Evolutionary conservation across 2,113 vertebrate species (phyloP).

Genomic region (Menidia beryllina): DNA sequence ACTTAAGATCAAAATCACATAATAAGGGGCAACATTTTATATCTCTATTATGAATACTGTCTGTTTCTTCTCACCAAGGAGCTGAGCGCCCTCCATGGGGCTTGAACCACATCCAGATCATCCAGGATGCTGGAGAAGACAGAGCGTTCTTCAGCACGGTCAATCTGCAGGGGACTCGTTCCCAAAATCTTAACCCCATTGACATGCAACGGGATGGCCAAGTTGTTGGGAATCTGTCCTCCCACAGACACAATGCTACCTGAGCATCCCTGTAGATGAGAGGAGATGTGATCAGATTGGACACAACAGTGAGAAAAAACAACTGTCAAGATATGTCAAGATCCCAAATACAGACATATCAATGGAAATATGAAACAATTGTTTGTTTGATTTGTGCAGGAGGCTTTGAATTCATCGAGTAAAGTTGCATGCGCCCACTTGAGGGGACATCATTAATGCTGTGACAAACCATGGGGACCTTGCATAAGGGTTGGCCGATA

Average conservation of each 20-base stretch:
- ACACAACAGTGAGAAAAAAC: neutral
- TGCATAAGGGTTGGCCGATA: neutral
- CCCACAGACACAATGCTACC: constrained; percentile 95
- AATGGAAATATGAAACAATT: constrained; percentile 44
- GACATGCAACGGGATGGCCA: constrained; percentile 88
- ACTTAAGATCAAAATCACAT: neutral
- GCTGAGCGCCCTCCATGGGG: constrained; percentile 92
- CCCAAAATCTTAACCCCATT: constrained; percentile 92
- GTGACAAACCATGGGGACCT: neutral
- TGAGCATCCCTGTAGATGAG: constrained; percentile 82
- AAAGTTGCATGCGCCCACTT: neutral
- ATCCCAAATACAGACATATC: neutral
- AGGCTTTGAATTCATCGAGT: constrained; percentile 30
- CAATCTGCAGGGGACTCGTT: constrained; percentile 89
- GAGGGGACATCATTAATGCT: neutral
- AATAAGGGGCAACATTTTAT: neutral
- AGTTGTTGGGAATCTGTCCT: constrained; percentile 95
- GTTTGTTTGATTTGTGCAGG: constrained; percentile 32
- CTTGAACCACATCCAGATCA: constrained; percentile 89
- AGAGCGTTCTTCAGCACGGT: constrained; percentile 92
- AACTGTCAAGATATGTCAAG: no score
- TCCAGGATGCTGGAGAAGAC: constrained; percentile 91
- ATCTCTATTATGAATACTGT: neutral
- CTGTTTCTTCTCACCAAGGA: constrained; percentile 83
- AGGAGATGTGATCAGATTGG: neutral